Evolutionary conservation across 1,140 invertebrate genomes (phyloP).

Genomic region (Oncopodura yosiiana): DNA sequence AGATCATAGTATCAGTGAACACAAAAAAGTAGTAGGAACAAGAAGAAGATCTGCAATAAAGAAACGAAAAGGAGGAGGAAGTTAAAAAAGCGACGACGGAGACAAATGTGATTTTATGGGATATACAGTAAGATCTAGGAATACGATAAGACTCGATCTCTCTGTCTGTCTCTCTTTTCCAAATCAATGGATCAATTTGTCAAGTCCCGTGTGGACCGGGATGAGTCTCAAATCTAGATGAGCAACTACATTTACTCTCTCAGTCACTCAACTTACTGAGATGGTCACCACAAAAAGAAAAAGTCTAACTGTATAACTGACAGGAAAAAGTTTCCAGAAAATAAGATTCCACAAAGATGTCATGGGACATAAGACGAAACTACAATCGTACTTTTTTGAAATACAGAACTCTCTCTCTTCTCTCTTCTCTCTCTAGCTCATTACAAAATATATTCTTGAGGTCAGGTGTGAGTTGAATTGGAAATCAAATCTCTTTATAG

Average conservation of each 20-base stretch:
- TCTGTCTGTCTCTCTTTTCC: conserved; percentile 1
- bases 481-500: too few relatives aligned
- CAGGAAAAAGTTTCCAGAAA: too few relatives aligned
- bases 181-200: conserved; percentile 6
- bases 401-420: too few relatives aligned
- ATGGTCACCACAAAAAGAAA: too few relatives aligned
- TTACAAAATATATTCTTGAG: too few relatives aligned
- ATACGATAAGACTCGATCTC: too few relatives aligned
- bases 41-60: neutral
- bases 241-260: neutral
- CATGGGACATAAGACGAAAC: too few relatives aligned
- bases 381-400: too few relatives aligned
- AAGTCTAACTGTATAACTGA: too few relatives aligned
- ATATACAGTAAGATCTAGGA: conserved; percentile 1
- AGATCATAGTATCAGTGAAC: neutral
- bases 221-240: neutral
- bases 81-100: neutral
- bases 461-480: too few relatives aligned
- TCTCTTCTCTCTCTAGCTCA: too few relatives aligned
- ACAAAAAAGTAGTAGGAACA: neutral
- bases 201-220: neutral
- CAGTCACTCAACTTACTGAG: neutral
- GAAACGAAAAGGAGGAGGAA: neutral
- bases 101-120: conserved; percentile 1
- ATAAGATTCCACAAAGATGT: too few relatives aligned